These are phyloP conservation scores for Mechanitis mazaeus DNA, from an alignment of 2,888 invertebrate species.

Conservation along the genomic window DNA sequence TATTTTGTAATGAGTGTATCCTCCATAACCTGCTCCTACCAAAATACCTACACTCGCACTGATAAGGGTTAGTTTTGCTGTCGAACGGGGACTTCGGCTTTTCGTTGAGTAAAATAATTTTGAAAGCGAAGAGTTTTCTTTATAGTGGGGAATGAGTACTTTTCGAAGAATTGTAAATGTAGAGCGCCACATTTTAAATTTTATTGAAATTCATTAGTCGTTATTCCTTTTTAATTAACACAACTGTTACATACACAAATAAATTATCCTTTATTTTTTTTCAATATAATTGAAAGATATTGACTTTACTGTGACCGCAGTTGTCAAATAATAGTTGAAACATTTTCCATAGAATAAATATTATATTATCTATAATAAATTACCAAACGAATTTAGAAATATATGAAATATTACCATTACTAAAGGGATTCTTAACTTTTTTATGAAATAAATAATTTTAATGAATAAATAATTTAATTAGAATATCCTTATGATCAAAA, in stretches of 20 bases:
- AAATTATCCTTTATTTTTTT: too few species aligned
- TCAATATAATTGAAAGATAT: conserved; percentile 6
- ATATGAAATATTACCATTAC: too few species aligned
- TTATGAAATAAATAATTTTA: too few species aligned
- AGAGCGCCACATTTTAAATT: conserved; percentile 59
- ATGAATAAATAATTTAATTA: too few species aligned
- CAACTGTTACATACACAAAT: not conserved
- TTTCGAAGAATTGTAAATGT: conserved; percentile 53
- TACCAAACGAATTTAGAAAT: too few species aligned
- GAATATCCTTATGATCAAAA: too few species aligned
- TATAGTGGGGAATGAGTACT: conserved; percentile 49
- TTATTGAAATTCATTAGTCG: conserved; percentile 4
- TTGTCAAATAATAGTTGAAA: not conserved
- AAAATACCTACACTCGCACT: conserved; percentile 78
- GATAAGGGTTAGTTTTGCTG: conserved; percentile 72
- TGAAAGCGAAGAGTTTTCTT: conserved; percentile 46
- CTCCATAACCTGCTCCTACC: conserved; percentile 74
- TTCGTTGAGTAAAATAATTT: conserved; percentile 55
- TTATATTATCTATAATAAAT: too few species aligned
- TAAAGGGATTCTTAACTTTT: too few species aligned
- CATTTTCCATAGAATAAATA: too few species aligned
- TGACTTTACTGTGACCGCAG: conserved; percentile 6
- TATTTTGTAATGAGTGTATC: conserved; percentile 69
- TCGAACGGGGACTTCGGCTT: conserved; percentile 56
- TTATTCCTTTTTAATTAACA: not conserved